Evolutionary conservation across 2,113 vertebrate genomes (phyloP), one percentile per base, ranked within the genome.

Genomic region (Sphyrna mokarran): DNA sequence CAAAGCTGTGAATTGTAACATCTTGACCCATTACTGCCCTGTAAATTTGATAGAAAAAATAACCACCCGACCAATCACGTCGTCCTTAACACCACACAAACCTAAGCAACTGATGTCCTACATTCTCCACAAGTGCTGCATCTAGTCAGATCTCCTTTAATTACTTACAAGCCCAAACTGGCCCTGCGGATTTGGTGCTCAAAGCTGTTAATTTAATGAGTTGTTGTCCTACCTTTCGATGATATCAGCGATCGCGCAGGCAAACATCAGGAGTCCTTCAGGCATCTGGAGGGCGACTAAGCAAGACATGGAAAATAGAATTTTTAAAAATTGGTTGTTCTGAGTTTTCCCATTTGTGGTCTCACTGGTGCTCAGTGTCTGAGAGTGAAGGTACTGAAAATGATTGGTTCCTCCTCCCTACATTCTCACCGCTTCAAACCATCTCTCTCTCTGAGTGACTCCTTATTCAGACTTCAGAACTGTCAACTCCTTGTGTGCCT

Each of bases 281-380:
- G 99, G 99, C 98, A 99, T 98, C 97, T 99, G 99, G 96, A 99
- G 97, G 86, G 99, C 99, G 97, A 99, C 99, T 99, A 96, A 96
- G 95, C 61, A 61, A 96, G 93, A 95, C 37, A 76, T 83, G 37
- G 87, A 70, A 95, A 54, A 95, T 37, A 95, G 58, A 26, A 54
- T 61, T 90, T 90, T 33, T 37, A n/a, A 78, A 70, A 43, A 85
- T 16, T 5, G 6, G 0, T 54, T 18, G 95, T 63, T 95, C 70
- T 7, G 23, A 20, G 16, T 78, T 68, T 87, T 37, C 22, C 23
- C 5, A 37, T 37, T 85, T 61, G 70, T 22, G 18, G 29, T 85
- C 1, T 66, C 54, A 20, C 6, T 20, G 18, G 80, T 22, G 37
- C 16, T 40, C 37, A 40, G 33, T 16, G 22, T 93, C 87, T 61